Conservation (phyloP, 1,140 invertebrate genomes). For the Drosophila nikananu region DNA sequence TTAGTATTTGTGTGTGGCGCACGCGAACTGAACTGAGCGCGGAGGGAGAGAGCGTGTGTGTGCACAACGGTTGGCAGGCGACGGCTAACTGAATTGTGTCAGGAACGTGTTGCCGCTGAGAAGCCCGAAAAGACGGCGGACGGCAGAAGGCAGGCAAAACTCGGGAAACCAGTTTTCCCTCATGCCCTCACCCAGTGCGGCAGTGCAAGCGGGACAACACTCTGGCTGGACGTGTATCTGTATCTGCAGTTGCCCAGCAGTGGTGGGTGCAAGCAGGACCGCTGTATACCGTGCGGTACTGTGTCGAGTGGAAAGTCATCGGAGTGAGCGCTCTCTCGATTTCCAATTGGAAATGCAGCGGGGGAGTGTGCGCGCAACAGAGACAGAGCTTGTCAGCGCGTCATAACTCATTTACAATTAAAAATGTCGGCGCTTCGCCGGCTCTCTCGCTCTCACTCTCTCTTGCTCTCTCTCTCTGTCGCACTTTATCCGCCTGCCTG, state of each 20-base stretch:
- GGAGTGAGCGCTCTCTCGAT: slow-evolving; percentile 23
- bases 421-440: slow-evolving; percentile 82
- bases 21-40: slow-evolving; percentile 60
- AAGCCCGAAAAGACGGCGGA: slow-evolving; percentile 45
- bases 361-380: slow-evolving; percentile 43
- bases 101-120: slow-evolving; percentile 77
- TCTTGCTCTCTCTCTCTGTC: slow-evolving; percentile 15
- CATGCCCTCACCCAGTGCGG: neutral
- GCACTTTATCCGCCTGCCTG: neutral
- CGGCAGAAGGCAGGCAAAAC: slow-evolving; percentile 50
- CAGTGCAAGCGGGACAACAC: slow-evolving; percentile 36
- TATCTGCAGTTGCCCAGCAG: neutral
- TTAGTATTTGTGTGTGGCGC: slow-evolving; percentile 39
- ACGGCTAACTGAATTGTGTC: slow-evolving; percentile 85
- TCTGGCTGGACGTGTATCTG: slow-evolving; percentile 1
- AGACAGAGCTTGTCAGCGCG: slow-evolving; percentile 58
- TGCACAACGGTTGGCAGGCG: slow-evolving; percentile 83
- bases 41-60: slow-evolving; percentile 69
- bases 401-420: slow-evolving; percentile 85
- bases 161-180: slow-evolving; percentile 78
- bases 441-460: slow-evolving; percentile 30
- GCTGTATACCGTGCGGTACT: neutral
- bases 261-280: slow-evolving; percentile 21
- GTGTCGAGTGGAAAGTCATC: slow-evolving; percentile 27
- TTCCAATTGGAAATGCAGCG: slow-evolving; percentile 46